phyloP scores from a whole-genome alignment of 1,140 invertebrate species.

The Thaumatotibia leucotreta region DNA sequence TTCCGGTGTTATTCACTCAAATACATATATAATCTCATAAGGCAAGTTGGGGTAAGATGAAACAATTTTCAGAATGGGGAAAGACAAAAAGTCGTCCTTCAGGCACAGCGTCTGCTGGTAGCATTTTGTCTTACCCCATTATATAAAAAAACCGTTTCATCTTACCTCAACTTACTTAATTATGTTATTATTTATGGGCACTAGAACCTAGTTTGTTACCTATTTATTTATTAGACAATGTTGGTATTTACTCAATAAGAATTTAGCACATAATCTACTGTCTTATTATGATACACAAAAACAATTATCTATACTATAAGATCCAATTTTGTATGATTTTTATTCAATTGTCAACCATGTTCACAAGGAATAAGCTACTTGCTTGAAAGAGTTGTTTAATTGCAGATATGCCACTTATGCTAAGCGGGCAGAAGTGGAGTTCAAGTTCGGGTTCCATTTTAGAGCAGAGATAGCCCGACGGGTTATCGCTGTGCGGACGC shows the following conservation, averaged over 20 bases:
- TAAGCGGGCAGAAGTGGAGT: background rate
- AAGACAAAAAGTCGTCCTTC: no score
- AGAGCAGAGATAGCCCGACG: background rate
- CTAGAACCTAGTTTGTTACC: no score
- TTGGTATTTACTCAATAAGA: background rate
- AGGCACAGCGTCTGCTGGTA: no score
- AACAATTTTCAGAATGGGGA: no score
- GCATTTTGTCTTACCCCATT: no score
- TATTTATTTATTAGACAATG: background rate
- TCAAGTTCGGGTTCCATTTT: slow-evolving; percentile 9
- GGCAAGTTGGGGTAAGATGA: no score
- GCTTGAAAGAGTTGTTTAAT: background rate
- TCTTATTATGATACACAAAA: background rate
- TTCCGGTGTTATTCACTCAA: no score
- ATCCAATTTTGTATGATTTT: background rate
- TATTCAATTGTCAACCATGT: background rate
- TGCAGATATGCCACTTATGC: background rate
- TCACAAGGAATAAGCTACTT: background rate
- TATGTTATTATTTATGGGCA: no score
- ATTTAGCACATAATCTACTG: background rate
- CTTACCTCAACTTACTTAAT: no score
- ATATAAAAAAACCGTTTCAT: no score
- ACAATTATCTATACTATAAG: background rate
- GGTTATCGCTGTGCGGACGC: background rate
- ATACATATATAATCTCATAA: no score